phyloP scores from a whole-genome alignment of 2,113 vertebrate species.

The Mirza zaza region DNA sequence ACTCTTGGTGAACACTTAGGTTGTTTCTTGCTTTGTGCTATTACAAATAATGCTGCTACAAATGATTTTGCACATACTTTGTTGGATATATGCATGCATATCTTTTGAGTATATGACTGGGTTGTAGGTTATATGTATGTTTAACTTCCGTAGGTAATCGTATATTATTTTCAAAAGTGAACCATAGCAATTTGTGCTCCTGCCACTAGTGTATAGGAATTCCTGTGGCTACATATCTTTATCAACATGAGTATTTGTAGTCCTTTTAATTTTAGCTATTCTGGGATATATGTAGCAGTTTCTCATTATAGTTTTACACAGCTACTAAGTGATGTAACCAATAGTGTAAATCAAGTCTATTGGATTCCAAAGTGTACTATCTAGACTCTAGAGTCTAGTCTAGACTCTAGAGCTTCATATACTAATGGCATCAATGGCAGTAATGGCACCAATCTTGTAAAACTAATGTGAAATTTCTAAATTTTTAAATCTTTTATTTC shows the following conservation, averaged over 20 bases:
- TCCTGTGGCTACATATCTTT: not conserved
- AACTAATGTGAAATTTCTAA: not conserved
- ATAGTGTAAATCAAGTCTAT: not conserved
- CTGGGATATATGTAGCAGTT: not conserved
- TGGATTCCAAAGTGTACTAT: not conserved
- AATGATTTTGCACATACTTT: not conserved
- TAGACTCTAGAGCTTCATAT: not conserved
- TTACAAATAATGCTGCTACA: not conserved
- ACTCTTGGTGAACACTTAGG: not conserved
- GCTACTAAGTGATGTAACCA: too few relatives aligned
- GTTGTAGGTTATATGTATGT: not conserved
- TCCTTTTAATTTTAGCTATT: not conserved
- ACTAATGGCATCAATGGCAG: not conserved
- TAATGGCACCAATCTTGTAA: not conserved
- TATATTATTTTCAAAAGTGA: not conserved
- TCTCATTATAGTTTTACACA: not conserved
- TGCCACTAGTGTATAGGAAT: not conserved
- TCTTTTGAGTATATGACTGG: not conserved
- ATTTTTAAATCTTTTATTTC: not conserved
- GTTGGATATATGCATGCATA: rapidly evolving
- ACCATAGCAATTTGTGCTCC: not conserved
- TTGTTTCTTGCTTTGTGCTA: not conserved
- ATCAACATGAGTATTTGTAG: too few relatives aligned
- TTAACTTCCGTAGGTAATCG: not conserved
- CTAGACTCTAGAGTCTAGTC: not conserved